Evolutionary conservation across 2,888 invertebrate species (phyloP).

Genomic region (Lomographa bimaculata): DNA sequence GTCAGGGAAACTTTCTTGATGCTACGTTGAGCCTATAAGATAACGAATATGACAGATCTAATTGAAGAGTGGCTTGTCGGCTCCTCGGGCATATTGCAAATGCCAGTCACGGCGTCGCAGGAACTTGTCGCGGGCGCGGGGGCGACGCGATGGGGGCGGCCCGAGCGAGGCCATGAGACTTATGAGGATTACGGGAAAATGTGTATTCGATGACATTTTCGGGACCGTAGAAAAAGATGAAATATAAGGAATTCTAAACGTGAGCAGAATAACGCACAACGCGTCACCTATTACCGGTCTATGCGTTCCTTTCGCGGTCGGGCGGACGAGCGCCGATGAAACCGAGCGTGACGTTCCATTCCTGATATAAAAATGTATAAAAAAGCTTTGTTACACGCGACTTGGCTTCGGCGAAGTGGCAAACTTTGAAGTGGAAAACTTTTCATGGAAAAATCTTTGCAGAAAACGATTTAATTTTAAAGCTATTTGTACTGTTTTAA

Average conservation of each 20-base stretch:
- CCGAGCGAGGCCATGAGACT: slow-evolving; percentile 74
- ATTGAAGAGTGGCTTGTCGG: slow-evolving; percentile 57
- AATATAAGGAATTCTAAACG: slow-evolving; percentile 82
- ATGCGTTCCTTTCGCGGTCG: slow-evolving; percentile 77
- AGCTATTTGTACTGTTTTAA: slow-evolving; percentile 75
- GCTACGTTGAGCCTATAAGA: slow-evolving; percentile 42
- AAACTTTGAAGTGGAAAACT: slow-evolving; percentile 83
- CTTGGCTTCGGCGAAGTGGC: slow-evolving; percentile 79
- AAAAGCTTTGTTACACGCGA: slow-evolving; percentile 82
- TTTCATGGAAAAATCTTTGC: slow-evolving; percentile 80
- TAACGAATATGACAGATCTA: slow-evolving; percentile 51
- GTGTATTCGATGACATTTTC: slow-evolving; percentile 84
- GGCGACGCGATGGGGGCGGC: slow-evolving; percentile 53
- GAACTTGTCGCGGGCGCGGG: slow-evolving; percentile 58
- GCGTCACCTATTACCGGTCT: slow-evolving; percentile 80
- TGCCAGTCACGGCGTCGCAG: slow-evolving; percentile 68
- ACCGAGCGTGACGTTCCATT: slow-evolving; percentile 81
- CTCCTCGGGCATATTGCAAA: slow-evolving; percentile 54
- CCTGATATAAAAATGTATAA: slow-evolving; percentile 82
- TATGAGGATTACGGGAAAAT: slow-evolving; percentile 82
- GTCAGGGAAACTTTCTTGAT: slow-evolving; percentile 34
- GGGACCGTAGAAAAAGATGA: slow-evolving; percentile 81
- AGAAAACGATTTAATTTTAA: slow-evolving; percentile 80
- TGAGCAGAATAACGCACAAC: slow-evolving; percentile 73
- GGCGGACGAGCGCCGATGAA: slow-evolving; percentile 72